Evolutionary conservation across 2,797 vertebrate genomes (phyloP).

Genomic region (Denticeps clupeoides): DNA sequence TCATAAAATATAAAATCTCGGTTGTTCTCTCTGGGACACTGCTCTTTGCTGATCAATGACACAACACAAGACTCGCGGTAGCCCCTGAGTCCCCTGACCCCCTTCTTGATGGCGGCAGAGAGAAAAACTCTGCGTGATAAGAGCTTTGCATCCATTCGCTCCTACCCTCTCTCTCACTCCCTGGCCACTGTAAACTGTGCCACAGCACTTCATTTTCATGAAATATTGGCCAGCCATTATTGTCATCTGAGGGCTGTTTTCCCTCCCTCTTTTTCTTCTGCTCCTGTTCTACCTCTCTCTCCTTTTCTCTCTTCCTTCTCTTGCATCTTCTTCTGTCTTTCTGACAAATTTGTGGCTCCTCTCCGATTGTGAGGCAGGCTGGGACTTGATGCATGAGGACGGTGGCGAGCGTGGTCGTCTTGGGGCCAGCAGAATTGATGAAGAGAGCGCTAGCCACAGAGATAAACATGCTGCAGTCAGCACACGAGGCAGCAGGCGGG

Average conservation of each 20-base stretch:
- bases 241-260: slow-evolving; percentile 63
- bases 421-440: slow-evolving; percentile 80
- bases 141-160: slow-evolving; percentile 49
- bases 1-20: too few species aligned
- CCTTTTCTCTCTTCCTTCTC: slow-evolving; percentile 18
- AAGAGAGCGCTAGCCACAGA: slow-evolving; percentile 65
- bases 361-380: slow-evolving; percentile 52
- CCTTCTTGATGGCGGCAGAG: slow-evolving; percentile 29
- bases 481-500: slow-evolving; percentile 28
- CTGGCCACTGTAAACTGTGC: slow-evolving; percentile 71
- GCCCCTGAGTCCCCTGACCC: slow-evolving; percentile 46
- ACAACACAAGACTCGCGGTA: slow-evolving; percentile 42
- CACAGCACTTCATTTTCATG: slow-evolving; percentile 86
- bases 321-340: slow-evolving; percentile 20
- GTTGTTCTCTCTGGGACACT: slow-evolving; percentile 4
- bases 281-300: slow-evolving; percentile 7
- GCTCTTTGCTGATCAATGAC: slow-evolving; percentile 36
- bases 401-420: slow-evolving; percentile 54
- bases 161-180: slow-evolving; percentile 28
- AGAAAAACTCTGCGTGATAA: slow-evolving; percentile 54
- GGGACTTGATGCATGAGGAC: slow-evolving; percentile 77
- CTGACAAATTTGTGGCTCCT: slow-evolving; percentile 80
- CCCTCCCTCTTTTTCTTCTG: slow-evolving; percentile 12
- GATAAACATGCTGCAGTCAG: slow-evolving; percentile 74
- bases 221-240: slow-evolving; percentile 77